Conservation (phyloP, 1,140 invertebrate species). For the Odontomachus brunneus region DNA sequence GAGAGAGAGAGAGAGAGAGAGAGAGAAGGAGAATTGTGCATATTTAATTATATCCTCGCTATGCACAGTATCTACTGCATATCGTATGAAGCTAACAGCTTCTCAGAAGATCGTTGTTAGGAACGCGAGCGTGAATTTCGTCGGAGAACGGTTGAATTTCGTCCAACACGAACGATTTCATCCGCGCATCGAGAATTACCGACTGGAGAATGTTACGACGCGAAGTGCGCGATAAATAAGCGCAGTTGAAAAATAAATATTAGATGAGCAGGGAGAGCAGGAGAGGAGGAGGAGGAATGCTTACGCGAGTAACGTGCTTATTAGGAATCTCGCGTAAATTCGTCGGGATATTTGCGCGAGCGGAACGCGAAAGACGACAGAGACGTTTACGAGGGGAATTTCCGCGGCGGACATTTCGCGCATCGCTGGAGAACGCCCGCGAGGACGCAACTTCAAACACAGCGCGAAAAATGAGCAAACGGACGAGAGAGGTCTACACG, state of each 20-base stretch:
- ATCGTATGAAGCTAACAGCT: not conserved
- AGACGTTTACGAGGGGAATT: not conserved
- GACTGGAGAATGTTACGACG: not conserved
- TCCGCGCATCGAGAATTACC: not conserved
- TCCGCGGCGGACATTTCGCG: not conserved
- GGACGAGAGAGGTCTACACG: not conserved
- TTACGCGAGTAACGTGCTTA: not conserved
- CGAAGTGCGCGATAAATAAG: not conserved
- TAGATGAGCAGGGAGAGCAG: too few relatives aligned
- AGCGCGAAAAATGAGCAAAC: constrained; percentile 26
- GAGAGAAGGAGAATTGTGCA: not conserved
- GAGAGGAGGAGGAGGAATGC: not conserved
- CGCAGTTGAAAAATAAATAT: constrained; percentile 1
- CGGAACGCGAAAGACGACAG: not conserved
- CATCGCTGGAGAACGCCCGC: constrained; percentile 2
- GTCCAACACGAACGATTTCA: not conserved
- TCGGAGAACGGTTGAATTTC: not conserved
- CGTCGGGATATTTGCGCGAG: not conserved
- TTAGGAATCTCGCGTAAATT: constrained; percentile 13
- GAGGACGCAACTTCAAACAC: constrained; percentile 34
- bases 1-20: not conserved
- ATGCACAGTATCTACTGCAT: not conserved
- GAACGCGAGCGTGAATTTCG: not conserved
- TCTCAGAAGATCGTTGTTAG: not conserved
- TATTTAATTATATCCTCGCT: not conserved